Conservation (phyloP, 23 tunicate species). For the Oikopleura vanhoeffeni region DNA sequence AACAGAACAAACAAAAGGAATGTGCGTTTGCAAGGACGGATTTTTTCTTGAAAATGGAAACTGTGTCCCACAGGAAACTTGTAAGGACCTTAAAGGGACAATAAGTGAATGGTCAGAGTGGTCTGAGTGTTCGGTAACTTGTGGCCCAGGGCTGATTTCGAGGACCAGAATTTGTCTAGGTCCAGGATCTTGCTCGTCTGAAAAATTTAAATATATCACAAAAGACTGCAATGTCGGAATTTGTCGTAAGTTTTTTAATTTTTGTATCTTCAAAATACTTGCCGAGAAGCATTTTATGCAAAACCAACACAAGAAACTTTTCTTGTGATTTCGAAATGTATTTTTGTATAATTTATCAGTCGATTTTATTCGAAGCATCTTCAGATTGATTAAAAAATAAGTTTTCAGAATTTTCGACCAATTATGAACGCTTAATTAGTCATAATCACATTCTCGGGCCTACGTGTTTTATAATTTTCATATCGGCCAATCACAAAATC, state of each 20-base stretch:
- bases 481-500: no score
- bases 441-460: no score
- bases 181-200: neutral
- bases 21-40: neutral
- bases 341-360: no score
- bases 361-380: no score
- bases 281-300: no score
- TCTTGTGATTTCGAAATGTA: no score
- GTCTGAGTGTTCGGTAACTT: neutral
- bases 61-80: neutral
- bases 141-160: neutral
- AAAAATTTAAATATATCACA: neutral
- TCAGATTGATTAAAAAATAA: no score
- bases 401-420: no score
- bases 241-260: neutral
- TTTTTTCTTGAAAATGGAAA: neutral
- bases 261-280: no score
- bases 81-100: neutral
- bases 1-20: neutral
- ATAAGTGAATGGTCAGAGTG: neutral
- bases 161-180: neutral
- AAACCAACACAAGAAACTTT: no score
- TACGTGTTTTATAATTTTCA: no score
- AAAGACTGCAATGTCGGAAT: neutral
- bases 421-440: no score